Evolutionary conservation across 2,113 vertebrate species (phyloP), one percentile per base, ranked within the genome.

Genomic region (Junco hyemalis): DNA sequence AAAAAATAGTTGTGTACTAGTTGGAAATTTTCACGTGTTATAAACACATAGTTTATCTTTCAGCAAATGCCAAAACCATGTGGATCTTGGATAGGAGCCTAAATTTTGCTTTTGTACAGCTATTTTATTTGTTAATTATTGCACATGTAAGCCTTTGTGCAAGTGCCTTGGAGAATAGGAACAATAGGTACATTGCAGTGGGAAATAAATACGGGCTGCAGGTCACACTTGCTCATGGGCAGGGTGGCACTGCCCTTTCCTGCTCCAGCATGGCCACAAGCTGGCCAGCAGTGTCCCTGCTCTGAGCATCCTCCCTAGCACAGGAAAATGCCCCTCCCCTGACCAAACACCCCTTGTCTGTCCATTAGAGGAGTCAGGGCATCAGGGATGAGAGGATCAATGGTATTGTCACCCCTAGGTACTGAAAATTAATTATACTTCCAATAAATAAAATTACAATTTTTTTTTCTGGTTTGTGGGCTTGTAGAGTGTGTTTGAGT

Each of bases 391-490:
- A 60, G 53, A 90, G 29, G 51, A 53, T 68, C 53, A 51, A 14
- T 2, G 6, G 21, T 35, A 6, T 47, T 78, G 29, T 74, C 81
- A 84, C 35, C 40, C 26, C 10, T 12, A 35, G 80, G 35, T 8
- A 57, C 8, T 45, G 56, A 53, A 90, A 73, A 81, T 42, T 29
- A 92, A 72, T 45, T 36, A 9, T 44, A 71, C 33, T 87, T 81
- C 51, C 60, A 87, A 88, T 65, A 82, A 88, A 93, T 86, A 82
- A 76, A 85, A 61, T 35, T 14, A 70, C 23, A 73, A 54, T 45
- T 82, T 72, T 38, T 56, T 89, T 79, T 90, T 95, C 74, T 94
- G 70, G 45, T 86, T 88, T 96, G 68, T 69, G 71, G 81, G 74
- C 51, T 92, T 92, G 45, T 85, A 86, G 45, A 25, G 16, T 63